Base-by-base conservation (phyloP, 2,797 vertebrate species). In the Catamblyrhynchus diadema region DNA sequence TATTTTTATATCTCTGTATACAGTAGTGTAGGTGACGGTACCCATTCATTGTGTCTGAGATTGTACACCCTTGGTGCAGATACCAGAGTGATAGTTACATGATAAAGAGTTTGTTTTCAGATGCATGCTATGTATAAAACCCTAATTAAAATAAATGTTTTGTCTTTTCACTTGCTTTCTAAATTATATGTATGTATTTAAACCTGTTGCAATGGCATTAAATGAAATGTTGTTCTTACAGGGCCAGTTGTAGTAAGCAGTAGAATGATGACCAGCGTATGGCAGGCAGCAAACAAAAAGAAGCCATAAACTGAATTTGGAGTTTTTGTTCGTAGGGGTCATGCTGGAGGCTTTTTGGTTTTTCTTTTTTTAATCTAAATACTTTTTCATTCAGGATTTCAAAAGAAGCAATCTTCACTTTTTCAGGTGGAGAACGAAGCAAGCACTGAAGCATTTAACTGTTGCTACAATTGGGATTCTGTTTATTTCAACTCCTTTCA, bases 1-100 rank as follows among this genome's bases (percentile, higher is more conserved):
- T 97, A 96, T 97, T 98, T 97, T 97, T 96, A 47, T 97, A 94
- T 96, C 92, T 94, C 73, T 98, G 97, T 98, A 98, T 65, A 97
- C 97, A 97, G 57, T 65, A 90, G 62, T 42, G 67, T 97, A 96
- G 94, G 86, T 92, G 81, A 95, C 74, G 85, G 88, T 94, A 77
- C 85, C 88, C 91, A 69, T 91, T 92, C 69, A 27, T 93, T 30
- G 62, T 82, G 93, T 97, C 80, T 24, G 44, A 92, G 70, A 89
- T 86, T 91, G 87, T 91, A 75, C 45, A 53, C 48, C 89, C 93
- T 95, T 59, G 71, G 96, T 97, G 95, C 96, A 69, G 96, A 97
- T 95, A 91, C 88, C 77, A 88, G 94, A 96, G 94, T 92, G 75
- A 82, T 81, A 92, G 81, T 77, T 96, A 93, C 14, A 75, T 85